Base-by-base conservation (phyloP, 2,888 invertebrate species). In the Watsonalla binaria region DNA sequence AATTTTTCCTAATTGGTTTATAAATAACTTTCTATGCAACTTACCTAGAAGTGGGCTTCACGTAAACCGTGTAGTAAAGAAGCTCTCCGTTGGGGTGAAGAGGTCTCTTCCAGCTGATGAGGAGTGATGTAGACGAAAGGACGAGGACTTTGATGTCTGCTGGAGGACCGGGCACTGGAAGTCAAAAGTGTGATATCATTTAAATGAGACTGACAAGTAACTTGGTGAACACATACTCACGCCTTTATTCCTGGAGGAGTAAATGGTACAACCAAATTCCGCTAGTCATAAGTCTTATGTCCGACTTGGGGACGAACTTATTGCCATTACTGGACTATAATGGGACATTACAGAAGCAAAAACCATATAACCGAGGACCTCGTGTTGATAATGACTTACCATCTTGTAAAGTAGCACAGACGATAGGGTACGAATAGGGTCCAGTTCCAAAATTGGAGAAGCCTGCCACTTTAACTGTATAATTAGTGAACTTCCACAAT, bases 401-500 rank as follows among this genome's bases (percentile, higher is more conserved):
- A 82, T 97, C 97, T 84, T 97, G 96, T 63, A 96, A 93, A 0
- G 97, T 97, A 54, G 93, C 92, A 75, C 97, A 96, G 69, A 93
- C 94, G 55, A 96, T 92, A 2, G 96, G 93, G 51, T 92, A 91
- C 52, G 96, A 96, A 60, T 94, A 92, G 0, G 95, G 93, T 2
- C 97, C 97, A 65, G 95, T 95, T 0, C 97, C 97, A 42, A 94
- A 95, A 58, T 94, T 93, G 0, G 97, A 97, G 77, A 94, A 96
- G 0, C 96, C 97, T 68, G 96, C 90, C 0, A 97, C 95, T 73
- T 96, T 94, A 50, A 97, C 92, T 2, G 96, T 96, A 80, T 97
- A 97, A 89, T 97, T 97, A 11, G 96, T 95, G 73, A 93, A 96
- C 74, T 96, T 96, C 70, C 94, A 92, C 47, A 97, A 84, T 0